Percentiles rank a stretch among this genome's conserved stretches.
Conservation (phyloP, 1,140 invertebrate genomes). For the Dendrolimus kikuchii region DNA sequence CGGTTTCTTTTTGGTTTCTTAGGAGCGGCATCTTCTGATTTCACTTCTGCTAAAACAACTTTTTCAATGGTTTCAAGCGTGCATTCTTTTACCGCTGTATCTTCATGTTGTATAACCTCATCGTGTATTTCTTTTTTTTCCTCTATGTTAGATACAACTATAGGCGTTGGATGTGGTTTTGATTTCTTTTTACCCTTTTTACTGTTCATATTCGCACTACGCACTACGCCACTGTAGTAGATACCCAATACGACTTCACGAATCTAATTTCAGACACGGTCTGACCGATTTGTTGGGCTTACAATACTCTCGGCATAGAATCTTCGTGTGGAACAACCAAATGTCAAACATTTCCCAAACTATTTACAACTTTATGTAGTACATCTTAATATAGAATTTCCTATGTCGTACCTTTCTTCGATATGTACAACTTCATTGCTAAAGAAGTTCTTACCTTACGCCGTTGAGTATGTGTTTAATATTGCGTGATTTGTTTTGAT, state of each 20-base stretch:
- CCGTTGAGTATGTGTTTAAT: too few species aligned
- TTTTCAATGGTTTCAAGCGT: slow-evolving; percentile 30
- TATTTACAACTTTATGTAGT: too few species aligned
- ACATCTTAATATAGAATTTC: too few species aligned
- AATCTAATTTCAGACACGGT: slow-evolving; percentile 30
- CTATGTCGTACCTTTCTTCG: too few species aligned
- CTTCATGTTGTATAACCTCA: too few species aligned
- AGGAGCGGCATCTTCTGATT: slow-evolving; percentile 29
- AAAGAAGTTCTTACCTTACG: too few species aligned
- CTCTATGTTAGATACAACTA: too few species aligned
- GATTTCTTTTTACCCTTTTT: slow-evolving; percentile 55
- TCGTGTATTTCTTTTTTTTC: too few species aligned
- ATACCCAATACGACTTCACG: not conserved
- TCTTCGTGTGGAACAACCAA: slow-evolving; percentile 40
- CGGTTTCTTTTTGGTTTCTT: slow-evolving; percentile 59
- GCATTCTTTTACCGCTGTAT: slow-evolving; percentile 17
- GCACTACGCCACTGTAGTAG: too few species aligned
- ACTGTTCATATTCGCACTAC: slow-evolving; percentile 9
- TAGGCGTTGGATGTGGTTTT: slow-evolving; percentile 31
- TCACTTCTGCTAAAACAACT: slow-evolving; percentile 9
- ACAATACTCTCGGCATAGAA: slow-evolving; percentile 52
- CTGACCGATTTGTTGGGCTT: slow-evolving; percentile 44
- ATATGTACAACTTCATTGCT: too few species aligned
- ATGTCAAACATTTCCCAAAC: slow-evolving; percentile 34
- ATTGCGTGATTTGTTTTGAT: too few species aligned